phyloP scores from a whole-genome alignment of 2,888 invertebrate species.

The Apamea crenata region DNA sequence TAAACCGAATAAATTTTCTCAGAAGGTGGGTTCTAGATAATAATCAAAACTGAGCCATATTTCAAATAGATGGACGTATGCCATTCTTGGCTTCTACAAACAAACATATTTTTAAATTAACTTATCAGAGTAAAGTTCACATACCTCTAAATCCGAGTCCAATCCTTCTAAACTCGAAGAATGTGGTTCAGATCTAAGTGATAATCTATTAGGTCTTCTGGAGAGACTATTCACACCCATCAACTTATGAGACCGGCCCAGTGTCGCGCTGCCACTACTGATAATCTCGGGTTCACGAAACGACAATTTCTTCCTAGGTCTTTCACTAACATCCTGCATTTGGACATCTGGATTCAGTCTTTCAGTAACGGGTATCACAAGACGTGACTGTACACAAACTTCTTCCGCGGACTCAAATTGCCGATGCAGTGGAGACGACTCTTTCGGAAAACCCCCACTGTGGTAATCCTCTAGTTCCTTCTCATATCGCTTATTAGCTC shows the following conservation, averaged over 20 bases:
- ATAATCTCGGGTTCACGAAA: constrained; percentile 96
- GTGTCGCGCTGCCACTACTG: constrained; percentile 77
- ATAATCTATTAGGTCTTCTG: constrained; percentile 79
- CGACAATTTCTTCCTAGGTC: constrained; percentile 96
- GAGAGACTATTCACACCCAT: constrained; percentile 87
- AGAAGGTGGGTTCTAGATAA: constrained; percentile 37
- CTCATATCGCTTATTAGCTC: constrained; percentile 82
- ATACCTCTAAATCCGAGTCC: constrained; percentile 91
- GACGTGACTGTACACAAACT: constrained; percentile 84
- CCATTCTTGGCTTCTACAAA: constrained; percentile 43
- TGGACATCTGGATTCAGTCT: constrained; percentile 82
- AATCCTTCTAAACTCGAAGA: constrained; percentile 90
- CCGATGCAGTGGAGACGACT: constrained; percentile 73
- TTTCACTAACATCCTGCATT: constrained; percentile 84
- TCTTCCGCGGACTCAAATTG: constrained; percentile 83
- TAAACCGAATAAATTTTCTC: constrained; percentile 35
- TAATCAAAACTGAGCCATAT: constrained; percentile 41
- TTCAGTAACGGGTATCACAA: constrained; percentile 84
- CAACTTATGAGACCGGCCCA: constrained; percentile 84
- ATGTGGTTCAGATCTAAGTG: constrained; percentile 77
- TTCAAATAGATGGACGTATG: constrained; percentile 41
- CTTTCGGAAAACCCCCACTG: constrained; percentile 75
- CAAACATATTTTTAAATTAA: constrained; percentile 39
- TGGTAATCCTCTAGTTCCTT: constrained; percentile 76
- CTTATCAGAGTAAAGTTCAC: constrained; percentile 48